These are phyloP conservation scores for Tenebrosternarchus preto DNA, from an alignment of 2,113 vertebrate species.

Conservation along the genomic window DNA sequence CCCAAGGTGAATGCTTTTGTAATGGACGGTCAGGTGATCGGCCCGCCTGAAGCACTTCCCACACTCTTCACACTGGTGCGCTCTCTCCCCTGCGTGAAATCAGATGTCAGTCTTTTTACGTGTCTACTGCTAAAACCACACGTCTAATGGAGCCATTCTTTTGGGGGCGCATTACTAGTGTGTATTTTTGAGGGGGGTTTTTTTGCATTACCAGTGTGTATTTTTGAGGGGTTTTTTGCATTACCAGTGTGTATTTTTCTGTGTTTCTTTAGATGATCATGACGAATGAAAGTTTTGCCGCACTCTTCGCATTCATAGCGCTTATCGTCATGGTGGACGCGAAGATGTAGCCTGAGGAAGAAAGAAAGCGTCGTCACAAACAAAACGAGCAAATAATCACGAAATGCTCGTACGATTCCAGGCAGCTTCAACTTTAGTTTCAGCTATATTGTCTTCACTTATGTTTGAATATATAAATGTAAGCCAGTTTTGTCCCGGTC, in stretches of 20 bases:
- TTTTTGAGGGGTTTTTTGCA: background rate
- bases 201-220: background rate
- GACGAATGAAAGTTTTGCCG: constrained; percentile 96
- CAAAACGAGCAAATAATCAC: too few relatives aligned
- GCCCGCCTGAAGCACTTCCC: constrained; percentile 96
- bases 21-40: constrained; percentile 95
- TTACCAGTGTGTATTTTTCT: constrained; percentile 97
- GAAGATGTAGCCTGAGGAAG: constrained; percentile 84
- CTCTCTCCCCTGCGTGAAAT: constrained; percentile 84
- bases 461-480: too few relatives aligned
- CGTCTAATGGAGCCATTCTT: too few relatives aligned
- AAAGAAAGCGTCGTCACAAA: background rate
- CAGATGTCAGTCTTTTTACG: background rate
- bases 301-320: constrained; percentile 97
- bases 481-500: too few relatives aligned
- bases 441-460: too few relatives aligned
- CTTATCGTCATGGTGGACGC: constrained; percentile 96
- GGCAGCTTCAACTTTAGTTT: too few relatives aligned
- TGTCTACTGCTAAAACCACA: too few relatives aligned
- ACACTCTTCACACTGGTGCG: constrained; percentile 97
- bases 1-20: constrained; percentile 94
- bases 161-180: too few relatives aligned
- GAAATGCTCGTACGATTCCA: too few relatives aligned
- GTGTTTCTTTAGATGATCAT: constrained; percentile 97
- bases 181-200: too few relatives aligned